Evolutionary conservation across 2,797 vertebrate species (phyloP).

Genomic region (Helostoma temminkii): DNA sequence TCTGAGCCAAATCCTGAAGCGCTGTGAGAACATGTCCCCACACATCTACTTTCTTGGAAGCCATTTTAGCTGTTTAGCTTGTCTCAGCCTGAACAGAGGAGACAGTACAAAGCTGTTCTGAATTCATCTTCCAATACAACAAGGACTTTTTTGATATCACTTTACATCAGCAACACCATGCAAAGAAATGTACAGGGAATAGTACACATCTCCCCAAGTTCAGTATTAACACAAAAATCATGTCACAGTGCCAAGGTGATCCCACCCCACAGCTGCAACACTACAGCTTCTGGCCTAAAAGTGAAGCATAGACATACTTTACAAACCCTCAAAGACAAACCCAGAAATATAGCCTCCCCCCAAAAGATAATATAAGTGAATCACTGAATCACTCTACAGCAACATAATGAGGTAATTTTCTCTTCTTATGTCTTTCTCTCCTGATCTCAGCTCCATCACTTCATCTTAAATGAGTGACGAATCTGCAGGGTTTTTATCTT

Average conservation of each 20-base stretch:
- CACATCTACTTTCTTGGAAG: constrained; percentile 61
- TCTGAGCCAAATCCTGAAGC: constrained; percentile 55
- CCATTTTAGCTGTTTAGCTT: constrained; percentile 55
- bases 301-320: constrained; percentile 26
- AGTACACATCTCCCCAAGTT: constrained; percentile 30
- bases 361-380: background rate
- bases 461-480: constrained; percentile 50
- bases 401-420: constrained; percentile 49
- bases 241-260: constrained; percentile 40
- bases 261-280: constrained; percentile 60
- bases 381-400: constrained; percentile 31
- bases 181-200: constrained; percentile 30
- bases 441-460: constrained; percentile 25
- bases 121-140: constrained; percentile 25
- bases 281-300: constrained; percentile 15
- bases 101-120: constrained; percentile 25
- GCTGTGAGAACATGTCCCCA: constrained; percentile 60
- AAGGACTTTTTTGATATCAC: constrained; percentile 36
- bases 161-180: constrained; percentile 42
- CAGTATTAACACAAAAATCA: constrained; percentile 21
- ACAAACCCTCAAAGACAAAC: constrained; percentile 15
- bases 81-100: constrained; percentile 48
- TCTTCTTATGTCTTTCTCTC: constrained; percentile 9
- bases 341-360: constrained; percentile 10
- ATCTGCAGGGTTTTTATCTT: constrained; percentile 48